A percentile compares a stretch with the other conserved stretches of the same genome.
These are phyloP conservation scores for Mystacides longicornis DNA, from an alignment of 2,888 invertebrate genomes.

Conservation along the genomic window DNA sequence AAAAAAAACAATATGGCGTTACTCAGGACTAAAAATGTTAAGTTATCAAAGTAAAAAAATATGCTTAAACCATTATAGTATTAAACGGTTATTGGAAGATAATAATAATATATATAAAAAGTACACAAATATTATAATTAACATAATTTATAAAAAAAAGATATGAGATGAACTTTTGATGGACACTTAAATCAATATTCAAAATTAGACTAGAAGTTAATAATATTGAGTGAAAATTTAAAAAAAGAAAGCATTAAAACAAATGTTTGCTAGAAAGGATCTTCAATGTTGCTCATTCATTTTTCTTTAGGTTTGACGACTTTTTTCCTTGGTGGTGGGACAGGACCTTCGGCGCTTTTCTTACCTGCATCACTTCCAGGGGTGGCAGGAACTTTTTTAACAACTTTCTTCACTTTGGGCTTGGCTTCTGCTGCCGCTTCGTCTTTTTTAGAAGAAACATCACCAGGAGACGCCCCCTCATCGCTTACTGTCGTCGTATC, in stretches of 20 bases:
- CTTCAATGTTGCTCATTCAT: constrained; percentile 15
- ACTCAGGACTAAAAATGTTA: constrained; percentile 12
- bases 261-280: background rate
- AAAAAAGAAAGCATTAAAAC: background rate
- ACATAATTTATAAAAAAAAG: constrained; percentile 4
- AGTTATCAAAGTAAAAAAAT: constrained; percentile 14
- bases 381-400: constrained; percentile 40
- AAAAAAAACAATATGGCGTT: constrained; percentile 19
- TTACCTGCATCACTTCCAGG: constrained; percentile 25
- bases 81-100: background rate
- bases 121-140: background rate
- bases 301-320: constrained; percentile 50
- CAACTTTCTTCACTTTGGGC: constrained; percentile 45
- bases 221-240: constrained; percentile 4
- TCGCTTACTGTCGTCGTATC: constrained; percentile 28
- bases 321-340: constrained; percentile 50
- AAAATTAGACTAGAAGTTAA: constrained; percentile 17
- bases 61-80: constrained; percentile 10
- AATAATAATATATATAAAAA: background rate
- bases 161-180: too few relatives aligned
- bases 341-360: constrained; percentile 37
- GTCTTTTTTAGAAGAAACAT: constrained; percentile 13
- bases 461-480: constrained; percentile 28
- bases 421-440: background rate
- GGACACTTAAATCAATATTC: constrained; percentile 12